These are phyloP conservation scores for Cyanistes caeruleus DNA, from an alignment of 2,113 vertebrate genomes.

Conservation along the genomic window DNA sequence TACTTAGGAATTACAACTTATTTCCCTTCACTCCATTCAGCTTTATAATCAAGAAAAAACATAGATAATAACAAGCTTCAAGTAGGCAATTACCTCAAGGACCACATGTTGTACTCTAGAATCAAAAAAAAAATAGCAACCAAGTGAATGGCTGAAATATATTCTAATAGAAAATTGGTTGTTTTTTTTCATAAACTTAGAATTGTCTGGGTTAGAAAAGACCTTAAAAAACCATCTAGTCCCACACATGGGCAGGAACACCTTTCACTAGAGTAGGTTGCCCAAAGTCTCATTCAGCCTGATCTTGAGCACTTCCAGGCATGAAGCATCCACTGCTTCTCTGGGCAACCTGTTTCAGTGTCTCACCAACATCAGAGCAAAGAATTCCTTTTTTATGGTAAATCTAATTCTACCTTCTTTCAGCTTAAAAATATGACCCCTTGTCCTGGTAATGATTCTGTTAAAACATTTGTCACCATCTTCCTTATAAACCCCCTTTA, in stretches of 20 bases:
- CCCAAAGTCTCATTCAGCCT: background rate
- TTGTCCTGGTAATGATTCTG: background rate
- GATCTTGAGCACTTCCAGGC: background rate
- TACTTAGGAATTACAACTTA: background rate
- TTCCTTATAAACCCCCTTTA: background rate
- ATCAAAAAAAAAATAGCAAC: background rate
- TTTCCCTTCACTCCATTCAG: background rate
- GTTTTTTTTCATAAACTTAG: fast-evolving
- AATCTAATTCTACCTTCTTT: background rate
- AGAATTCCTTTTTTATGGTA: background rate
- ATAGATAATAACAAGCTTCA: background rate
- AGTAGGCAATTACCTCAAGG: background rate
- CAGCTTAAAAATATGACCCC: background rate
- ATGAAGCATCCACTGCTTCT: background rate
- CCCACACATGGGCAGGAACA: fast-evolving
- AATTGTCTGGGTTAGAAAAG: background rate
- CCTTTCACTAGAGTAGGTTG: background rate
- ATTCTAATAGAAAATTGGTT: background rate
- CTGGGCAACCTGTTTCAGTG: background rate
- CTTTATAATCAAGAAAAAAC: background rate
- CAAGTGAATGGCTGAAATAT: background rate
- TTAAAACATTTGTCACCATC: background rate
- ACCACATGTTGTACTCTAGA: background rate
- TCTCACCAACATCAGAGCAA: background rate
- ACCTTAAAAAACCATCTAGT: background rate